A percentile compares a stretch with the other conserved stretches of the same genome.
These are phyloP conservation scores for Gouania willdenowi DNA, from an alignment of 2,797 vertebrate genomes.

Conservation along the genomic window DNA sequence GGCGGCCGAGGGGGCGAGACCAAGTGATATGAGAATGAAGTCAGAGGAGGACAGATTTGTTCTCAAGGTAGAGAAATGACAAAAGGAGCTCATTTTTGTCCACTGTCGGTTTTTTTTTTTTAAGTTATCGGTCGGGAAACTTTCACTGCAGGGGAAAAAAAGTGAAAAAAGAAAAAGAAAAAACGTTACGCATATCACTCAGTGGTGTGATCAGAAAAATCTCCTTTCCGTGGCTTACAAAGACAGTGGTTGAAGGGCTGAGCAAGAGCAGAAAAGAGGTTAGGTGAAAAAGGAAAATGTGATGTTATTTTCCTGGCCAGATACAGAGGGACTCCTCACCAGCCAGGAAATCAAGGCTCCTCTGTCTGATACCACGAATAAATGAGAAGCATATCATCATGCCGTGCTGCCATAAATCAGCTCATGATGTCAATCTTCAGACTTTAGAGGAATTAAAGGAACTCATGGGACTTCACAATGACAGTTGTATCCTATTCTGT, in stretches of 20 bases:
- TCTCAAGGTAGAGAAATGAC: too few species aligned
- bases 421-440: constrained; percentile 34
- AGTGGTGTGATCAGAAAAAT: constrained; percentile 20
- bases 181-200: constrained; percentile 17
- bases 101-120: constrained; percentile 6
- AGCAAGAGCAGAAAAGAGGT: constrained; percentile 47
- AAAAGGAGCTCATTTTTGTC: constrained; percentile 9
- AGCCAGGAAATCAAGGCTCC: constrained; percentile 63
- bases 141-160: constrained; percentile 1
- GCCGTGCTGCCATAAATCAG: constrained; percentile 22
- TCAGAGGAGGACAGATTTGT: constrained; percentile 42
- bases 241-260: constrained; percentile 28
- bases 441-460: constrained; percentile 7
- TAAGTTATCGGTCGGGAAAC: constrained; percentile 9
- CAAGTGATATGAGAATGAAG: constrained; percentile 15
- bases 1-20: constrained; percentile 21
- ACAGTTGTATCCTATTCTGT: constrained; percentile 4
- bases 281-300: constrained; percentile 66
- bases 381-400: constrained; percentile 49
- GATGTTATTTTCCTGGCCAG: constrained; percentile 74
- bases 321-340: constrained; percentile 48
- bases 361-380: constrained; percentile 65
- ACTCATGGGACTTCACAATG: neutral
- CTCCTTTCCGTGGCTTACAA: constrained; percentile 18
- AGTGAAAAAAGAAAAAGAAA: too few species aligned